These are phyloP conservation scores for Lophius americanus DNA, from an alignment of 2,797 vertebrate species.

Conservation along the genomic window DNA sequence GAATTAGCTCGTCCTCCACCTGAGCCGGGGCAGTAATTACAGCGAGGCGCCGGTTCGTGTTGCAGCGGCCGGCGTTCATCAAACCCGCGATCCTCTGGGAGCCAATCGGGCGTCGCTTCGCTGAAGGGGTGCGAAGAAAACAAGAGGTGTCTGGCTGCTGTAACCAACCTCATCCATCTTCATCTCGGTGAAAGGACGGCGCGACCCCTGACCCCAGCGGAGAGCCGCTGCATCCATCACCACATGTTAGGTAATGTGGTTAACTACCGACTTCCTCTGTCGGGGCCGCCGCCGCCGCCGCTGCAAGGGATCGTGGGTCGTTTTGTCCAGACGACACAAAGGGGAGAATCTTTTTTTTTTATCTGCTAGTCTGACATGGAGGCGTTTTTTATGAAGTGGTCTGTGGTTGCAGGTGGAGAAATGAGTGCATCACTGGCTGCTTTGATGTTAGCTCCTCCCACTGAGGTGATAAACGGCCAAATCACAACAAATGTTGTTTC, in stretches of 20 bases:
- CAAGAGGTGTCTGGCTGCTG: slow-evolving; percentile 71
- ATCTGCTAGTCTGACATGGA: slow-evolving; percentile 32
- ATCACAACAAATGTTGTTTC: no score
- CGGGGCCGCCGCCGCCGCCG: slow-evolving; percentile 30
- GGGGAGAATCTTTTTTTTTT: slow-evolving; percentile 49
- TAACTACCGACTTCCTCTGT: slow-evolving; percentile 76
- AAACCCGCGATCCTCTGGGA: slow-evolving; percentile 57
- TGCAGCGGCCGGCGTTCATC: slow-evolving; percentile 65
- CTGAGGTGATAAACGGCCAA: slow-evolving; percentile 1
- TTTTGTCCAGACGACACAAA: slow-evolving; percentile 38
- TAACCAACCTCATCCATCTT: slow-evolving; percentile 80
- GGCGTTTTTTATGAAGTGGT: slow-evolving; percentile 54
- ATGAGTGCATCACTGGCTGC: slow-evolving; percentile 47
- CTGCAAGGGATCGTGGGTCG: slow-evolving; percentile 31
- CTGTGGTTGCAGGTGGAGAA: slow-evolving; percentile 52
- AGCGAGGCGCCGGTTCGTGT: slow-evolving; percentile 55
- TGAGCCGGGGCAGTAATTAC: slow-evolving; percentile 72
- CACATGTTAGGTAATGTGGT: slow-evolving; percentile 77
- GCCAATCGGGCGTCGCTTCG: slow-evolving; percentile 70
- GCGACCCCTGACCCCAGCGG: slow-evolving; percentile 77
- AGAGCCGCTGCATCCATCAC: slow-evolving; percentile 85
- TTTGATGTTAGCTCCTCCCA: slow-evolving; percentile 41
- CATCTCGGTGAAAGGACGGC: slow-evolving; percentile 55
- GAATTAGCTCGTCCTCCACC: slow-evolving; percentile 46
- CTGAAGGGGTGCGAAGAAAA: slow-evolving; percentile 79